Base-by-base conservation (phyloP, 2,888 invertebrate species). In the Drosophila suboccidentalis region DNA sequence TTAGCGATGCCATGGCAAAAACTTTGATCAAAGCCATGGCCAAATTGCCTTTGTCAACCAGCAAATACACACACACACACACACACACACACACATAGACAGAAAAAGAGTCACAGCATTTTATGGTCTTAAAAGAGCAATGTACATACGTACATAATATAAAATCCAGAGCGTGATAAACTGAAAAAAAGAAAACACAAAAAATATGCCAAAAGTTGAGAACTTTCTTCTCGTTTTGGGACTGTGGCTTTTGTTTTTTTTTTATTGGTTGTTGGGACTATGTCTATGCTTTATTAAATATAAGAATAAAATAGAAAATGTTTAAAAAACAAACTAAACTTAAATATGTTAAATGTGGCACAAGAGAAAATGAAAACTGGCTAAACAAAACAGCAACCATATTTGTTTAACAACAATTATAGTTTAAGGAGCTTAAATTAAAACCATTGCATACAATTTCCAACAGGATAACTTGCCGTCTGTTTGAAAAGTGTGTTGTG, bases 41-140 rank as follows among this genome's bases (percentile, higher is more conserved):
- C 57, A 87, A 87, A 85, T 87, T 89, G 89, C 77, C 77, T 79
- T 81, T 87, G 87, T 80, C 87, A 77, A 68, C 64, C 53, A 58
- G 54, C 53, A 71, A 51, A 72, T 38, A 47, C 44, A 54, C 47
- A 49, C 17, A 22, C 41, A 38, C 36, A 51, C 44, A 55, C 32
- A n/a, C n/a, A n/a, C n/a, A n/a, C n/a, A n/a, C n/a, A n/a, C n/a
- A n/a, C n/a, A n/a, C n/a, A n/a, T n/a, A 26, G n/a, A 41, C 13
- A 66, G 17, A 26, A 50, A 41, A 6, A 32, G 13, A 26, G 22
- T 43, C 29, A 46, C 47, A 46, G 22, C 39, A 34, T 26, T 57
- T 36, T 41, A 53, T 62, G 60, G 75, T 70, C 79, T 75, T 62
- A 65, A 62, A 71, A 65, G 61, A 60, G 79, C 79, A 78, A 74